Base-by-base conservation (phyloP, 2,797 vertebrate genomes). In the Hippopotamyrus pictus region DNA sequence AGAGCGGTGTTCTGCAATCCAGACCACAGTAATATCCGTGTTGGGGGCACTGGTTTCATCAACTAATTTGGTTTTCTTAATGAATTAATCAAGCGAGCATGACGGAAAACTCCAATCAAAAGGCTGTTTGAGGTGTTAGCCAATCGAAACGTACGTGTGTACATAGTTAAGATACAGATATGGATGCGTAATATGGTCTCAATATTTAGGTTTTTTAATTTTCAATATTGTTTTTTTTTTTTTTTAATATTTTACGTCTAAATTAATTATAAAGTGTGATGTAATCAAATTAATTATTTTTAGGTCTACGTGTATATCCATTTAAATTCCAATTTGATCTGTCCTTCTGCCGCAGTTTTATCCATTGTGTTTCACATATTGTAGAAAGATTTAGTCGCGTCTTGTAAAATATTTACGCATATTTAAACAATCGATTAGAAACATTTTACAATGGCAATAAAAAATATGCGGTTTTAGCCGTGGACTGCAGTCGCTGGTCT, bases 1-100 rank as follows among this genome's bases (percentile, higher is more conserved):
- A 91, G 89, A 93, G 91, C 93, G 92, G 92, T 93, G 92, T 82
- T 92, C 90, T 92, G 90, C 91, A 89, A 90, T 76, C 86, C 87
- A 90, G 89, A 91, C 90, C 91, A 83, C 90, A 44, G 50, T 48
- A 85, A 92, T 88, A 90, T 90, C 51, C 88, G 88, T 86, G 62
- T 89, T 57, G 41, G 79, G 41, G 25, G 88, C 65, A 73, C 59
- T 86, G 44, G 22, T 90, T 82, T 84, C 88, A 89, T 5, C 44
- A 51, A 87, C 89, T 51, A 14, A 37, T 33, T 65, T 87, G 86
- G 85, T 88, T 79, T 89, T 82, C n/a, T 48, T 57, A 57, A 89
- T 87, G 69, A 89, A 87, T 82, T 54, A 79, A 82, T 89, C 85
- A 88, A 44, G 50, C 62, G 85, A 69, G 9, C 25, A 50, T 85